These are phyloP conservation scores for Cheirogaleus medius DNA, from an alignment of 2,113 vertebrate genomes.

Conservation along the genomic window DNA sequence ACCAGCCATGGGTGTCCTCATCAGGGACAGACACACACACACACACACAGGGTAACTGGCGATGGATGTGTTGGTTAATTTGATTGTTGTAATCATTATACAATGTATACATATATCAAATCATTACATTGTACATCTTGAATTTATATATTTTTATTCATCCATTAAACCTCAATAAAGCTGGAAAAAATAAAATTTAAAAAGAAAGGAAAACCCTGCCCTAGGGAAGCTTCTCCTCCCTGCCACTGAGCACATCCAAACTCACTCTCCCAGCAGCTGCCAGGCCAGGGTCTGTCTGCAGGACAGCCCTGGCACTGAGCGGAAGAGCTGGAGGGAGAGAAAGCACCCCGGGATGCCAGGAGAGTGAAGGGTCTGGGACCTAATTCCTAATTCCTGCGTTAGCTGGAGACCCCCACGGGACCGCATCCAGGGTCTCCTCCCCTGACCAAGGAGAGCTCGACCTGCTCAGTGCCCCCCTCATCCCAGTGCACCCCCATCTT, in stretches of 20 bases:
- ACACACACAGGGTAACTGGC: neutral
- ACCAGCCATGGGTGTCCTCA: neutral
- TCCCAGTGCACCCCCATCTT: neutral
- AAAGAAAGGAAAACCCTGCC: neutral
- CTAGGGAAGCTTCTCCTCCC: neutral
- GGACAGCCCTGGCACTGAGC: fast-evolving
- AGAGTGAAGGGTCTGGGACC: neutral
- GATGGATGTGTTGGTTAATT: neutral
- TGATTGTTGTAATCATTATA: neutral
- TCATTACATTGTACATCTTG: neutral
- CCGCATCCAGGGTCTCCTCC: neutral
- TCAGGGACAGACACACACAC: too few relatives aligned
- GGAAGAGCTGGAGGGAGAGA: neutral
- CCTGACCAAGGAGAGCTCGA: neutral
- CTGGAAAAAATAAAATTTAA: neutral
- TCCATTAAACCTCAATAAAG: neutral
- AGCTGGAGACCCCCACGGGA: too few relatives aligned
- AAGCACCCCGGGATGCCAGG: neutral
- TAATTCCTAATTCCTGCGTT: neutral
- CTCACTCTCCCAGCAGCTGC: neutral
- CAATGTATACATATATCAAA: neutral
- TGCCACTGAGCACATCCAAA: neutral
- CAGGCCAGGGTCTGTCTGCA: neutral
- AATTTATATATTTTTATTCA: neutral
- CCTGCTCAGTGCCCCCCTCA: neutral